These are phyloP conservation scores for Incurvaria masculella DNA, from an alignment of 2,888 invertebrate genomes.

Conservation along the genomic window DNA sequence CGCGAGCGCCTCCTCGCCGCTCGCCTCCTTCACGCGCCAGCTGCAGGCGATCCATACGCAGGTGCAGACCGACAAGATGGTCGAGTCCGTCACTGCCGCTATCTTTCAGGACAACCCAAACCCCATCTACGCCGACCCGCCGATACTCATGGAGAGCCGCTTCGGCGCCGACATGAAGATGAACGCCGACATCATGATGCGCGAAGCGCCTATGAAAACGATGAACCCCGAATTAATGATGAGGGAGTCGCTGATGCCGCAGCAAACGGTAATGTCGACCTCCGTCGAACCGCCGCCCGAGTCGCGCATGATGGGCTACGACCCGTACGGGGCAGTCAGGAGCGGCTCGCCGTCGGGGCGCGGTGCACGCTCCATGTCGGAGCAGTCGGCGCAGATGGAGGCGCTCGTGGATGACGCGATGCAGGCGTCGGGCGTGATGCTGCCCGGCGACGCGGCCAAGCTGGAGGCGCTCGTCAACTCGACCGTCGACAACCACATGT, in stretches of 20 bases:
- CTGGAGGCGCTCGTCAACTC: conserved; percentile 61
- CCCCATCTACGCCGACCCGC: conserved; percentile 33
- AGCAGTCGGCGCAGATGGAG: conserved; percentile 46
- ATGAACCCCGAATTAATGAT: conserved; percentile 36
- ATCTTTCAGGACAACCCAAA: conserved; percentile 38
- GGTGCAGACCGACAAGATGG: conserved; percentile 52
- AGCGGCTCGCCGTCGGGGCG: conserved; percentile 30
- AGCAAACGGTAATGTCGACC: background rate
- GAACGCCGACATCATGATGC: background rate
- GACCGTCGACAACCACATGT: conserved; percentile 42
- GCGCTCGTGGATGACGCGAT: conserved; percentile 48
- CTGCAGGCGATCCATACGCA: conserved; percentile 49
- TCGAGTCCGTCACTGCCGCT: conserved; percentile 49
- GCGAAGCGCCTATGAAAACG: conserved; percentile 26
- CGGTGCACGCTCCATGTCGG: conserved; percentile 32
- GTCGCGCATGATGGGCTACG: conserved; percentile 20
- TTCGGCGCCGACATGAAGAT: background rate
- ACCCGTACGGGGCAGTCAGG: conserved; percentile 38
- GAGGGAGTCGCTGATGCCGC: conserved; percentile 4
- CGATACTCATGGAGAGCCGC: conserved; percentile 18
- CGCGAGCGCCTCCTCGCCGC: conserved; percentile 29
- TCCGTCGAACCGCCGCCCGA: conserved; percentile 24
- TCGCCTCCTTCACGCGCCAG: conserved; percentile 43
- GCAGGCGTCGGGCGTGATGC: conserved; percentile 42
- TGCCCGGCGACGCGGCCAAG: conserved; percentile 37